Conservation (phyloP, 2,797 vertebrate species). For the Alfaro cultratus region DNA sequence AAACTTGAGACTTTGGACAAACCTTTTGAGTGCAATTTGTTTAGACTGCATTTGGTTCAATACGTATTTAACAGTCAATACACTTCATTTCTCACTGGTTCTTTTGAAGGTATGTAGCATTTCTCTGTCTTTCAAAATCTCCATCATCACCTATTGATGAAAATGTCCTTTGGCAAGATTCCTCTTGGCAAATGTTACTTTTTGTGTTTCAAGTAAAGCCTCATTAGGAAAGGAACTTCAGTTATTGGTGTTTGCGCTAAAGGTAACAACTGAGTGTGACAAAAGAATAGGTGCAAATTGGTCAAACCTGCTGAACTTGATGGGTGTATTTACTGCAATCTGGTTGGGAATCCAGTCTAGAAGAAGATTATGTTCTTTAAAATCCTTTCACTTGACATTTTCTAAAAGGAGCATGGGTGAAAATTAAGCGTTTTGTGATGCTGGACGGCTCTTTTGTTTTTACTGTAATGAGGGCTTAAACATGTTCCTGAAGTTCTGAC, state of each 20-base stretch:
- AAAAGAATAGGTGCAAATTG: background rate
- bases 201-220: background rate
- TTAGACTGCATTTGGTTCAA: background rate
- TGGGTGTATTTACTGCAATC: background rate
- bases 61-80: background rate
- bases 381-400: background rate
- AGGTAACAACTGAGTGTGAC: background rate
- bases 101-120: background rate
- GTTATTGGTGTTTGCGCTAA: background rate
- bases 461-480: conserved; percentile 1
- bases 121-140: background rate
- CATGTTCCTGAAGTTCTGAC: conserved; percentile 9
- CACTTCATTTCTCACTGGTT: background rate
- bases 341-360: background rate
- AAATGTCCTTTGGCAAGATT: background rate
- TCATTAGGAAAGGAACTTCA: background rate
- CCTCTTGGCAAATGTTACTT: background rate
- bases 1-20: no score
- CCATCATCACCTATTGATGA: background rate
- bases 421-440: background rate
- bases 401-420: background rate
- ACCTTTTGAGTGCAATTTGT: no score
- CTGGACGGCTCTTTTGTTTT: background rate
- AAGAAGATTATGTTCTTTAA: background rate
- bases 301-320: background rate